Conservation (phyloP, 2,888 invertebrate species). For the Tipula helvola region DNA sequence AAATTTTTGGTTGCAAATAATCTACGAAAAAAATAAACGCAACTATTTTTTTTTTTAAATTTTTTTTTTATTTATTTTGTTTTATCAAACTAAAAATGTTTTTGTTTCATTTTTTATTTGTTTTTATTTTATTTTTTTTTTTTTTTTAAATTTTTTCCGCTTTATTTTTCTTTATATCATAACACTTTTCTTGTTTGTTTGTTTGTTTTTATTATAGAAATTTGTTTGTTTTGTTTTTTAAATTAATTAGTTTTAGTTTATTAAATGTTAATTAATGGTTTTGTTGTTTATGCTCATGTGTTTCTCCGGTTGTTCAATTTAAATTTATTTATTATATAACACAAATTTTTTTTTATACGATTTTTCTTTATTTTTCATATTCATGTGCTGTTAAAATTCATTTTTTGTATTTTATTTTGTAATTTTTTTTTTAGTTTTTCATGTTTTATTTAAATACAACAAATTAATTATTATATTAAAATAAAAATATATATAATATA, state of each 20-base stretch:
- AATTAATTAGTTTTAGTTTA: neutral
- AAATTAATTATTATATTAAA: slow-evolving; percentile 10
- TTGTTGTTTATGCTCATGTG: neutral
- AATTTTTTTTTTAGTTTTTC: neutral
- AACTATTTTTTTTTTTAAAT: neutral
- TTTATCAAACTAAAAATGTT: slow-evolving; percentile 9
- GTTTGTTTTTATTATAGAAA: neutral
- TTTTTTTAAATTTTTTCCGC: neutral
- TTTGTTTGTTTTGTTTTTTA: neutral
- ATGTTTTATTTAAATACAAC: slow-evolving; percentile 7
- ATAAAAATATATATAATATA: slow-evolving; percentile 5
- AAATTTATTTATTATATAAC: neutral
- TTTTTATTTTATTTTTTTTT: slow-evolving; percentile 6
- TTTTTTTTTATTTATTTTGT: neutral
- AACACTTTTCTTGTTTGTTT: neutral
- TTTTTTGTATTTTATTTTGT: neutral
- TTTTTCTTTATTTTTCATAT: neutral
- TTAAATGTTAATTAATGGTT: neutral
- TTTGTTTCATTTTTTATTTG: slow-evolving; percentile 6
- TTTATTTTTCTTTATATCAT: neutral
- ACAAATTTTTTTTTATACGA: neutral
- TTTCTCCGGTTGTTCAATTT: neutral
- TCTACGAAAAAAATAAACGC: no score
- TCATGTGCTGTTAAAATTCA: neutral
- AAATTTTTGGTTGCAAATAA: no score